Evolutionary conservation across 2,888 invertebrate species (phyloP), one percentile per base, ranked within the genome.

Genomic region (Mythimna loreyi): DNA sequence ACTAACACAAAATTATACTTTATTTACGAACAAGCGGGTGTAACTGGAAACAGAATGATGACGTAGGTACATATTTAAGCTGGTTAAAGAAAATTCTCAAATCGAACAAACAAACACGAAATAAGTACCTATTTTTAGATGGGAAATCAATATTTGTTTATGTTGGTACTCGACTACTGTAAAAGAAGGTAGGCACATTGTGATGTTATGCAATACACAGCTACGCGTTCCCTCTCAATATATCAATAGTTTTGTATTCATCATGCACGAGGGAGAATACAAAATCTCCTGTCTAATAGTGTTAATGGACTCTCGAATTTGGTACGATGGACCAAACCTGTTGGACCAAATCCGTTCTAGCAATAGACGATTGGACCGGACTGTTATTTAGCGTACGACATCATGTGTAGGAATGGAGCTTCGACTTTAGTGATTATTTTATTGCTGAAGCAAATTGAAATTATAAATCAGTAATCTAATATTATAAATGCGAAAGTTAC

Each of bases 1-100:
- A 73, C 62, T 63, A 67, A 60, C 33, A n/a, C 11, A n/a, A 21
- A 58, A 33, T 56, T 6, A 56, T 77, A 60, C 72, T 53, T 53
- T 9, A 21, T n/a, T 8, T 21, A 47, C 47, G 16, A 47, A 23
- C 9, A 21, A 52, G 30, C 19, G 33, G 40, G 16, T 47, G 23
- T 52, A 58, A 21, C 53, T 47, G 25, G 11, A 62, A 70, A 53
- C 21, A 28, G 67, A 61, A 45, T 45, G 6, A 45, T 45, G 43
- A 45, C 43, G 43, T 45, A 45, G 16, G 2, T 40, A 40, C 40
- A 19, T 40, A 23, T 28, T 21, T 50, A n/a, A 50, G 50, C 33
- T 19, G 49, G 68, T 30, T 30, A 8, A 25, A 50, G 23, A 6
- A 33, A 43, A 68, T n/a, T 57, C 49, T 50, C 36, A 25, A 47